These are phyloP conservation scores for Bos indicus DNA, from an alignment of 2,113 vertebrate species.

Conservation along the genomic window DNA sequence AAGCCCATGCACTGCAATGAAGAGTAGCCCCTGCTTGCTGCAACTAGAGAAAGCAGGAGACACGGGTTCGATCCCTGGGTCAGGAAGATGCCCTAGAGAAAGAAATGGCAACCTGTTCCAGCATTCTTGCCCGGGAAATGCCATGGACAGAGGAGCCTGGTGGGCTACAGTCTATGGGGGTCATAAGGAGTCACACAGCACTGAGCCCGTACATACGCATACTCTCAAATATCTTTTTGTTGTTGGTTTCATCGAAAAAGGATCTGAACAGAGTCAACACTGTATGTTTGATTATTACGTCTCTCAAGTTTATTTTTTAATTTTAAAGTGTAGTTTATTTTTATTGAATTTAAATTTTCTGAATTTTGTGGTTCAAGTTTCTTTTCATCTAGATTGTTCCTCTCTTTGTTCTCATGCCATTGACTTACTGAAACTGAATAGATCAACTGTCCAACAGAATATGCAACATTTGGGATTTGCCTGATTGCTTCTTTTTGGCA, in stretches of 20 bases:
- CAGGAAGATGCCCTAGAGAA: no score
- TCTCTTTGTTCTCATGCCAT: background rate
- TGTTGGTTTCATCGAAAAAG: background rate
- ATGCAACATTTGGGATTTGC: background rate
- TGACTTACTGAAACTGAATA: background rate
- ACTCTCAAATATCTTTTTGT: no score
- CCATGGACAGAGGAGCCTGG: no score
- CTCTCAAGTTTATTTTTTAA: background rate
- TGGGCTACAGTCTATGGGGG: no score
- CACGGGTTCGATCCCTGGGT: no score
- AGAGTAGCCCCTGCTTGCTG: background rate
- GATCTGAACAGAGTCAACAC: background rate
- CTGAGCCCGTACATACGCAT: no score
- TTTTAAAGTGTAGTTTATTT: background rate
- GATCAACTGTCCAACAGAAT: background rate
- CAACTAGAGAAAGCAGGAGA: background rate
- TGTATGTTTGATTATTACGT: background rate
- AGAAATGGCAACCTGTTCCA: no score
- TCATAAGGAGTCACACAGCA: no score
- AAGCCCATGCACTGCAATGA: background rate
- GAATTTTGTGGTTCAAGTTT: background rate
- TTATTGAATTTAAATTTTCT: background rate
- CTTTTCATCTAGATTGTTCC: background rate
- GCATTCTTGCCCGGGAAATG: no score
- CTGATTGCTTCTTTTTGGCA: background rate